A percentile compares a stretch with the other conserved stretches of the same genome.
These are phyloP conservation scores for Diuraphis noxia DNA, from an alignment of 1,140 invertebrate species.

Conservation along the genomic window DNA sequence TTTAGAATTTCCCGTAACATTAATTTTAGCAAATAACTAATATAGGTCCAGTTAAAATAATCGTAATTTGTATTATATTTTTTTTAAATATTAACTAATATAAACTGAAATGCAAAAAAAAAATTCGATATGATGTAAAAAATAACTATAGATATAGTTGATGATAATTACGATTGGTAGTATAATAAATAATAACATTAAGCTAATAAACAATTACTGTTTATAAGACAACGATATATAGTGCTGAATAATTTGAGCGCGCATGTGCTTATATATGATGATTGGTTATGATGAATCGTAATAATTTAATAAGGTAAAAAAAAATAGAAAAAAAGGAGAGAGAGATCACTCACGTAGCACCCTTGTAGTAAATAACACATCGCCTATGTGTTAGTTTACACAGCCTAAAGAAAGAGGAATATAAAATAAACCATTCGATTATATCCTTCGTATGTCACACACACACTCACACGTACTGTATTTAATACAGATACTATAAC, in stretches of 20 bases:
- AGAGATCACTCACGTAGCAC: background rate
- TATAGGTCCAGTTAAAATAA: background rate
- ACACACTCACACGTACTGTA: background rate
- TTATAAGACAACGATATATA: background rate
- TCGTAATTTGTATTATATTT: background rate
- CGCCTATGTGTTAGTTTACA: background rate
- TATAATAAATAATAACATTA: background rate
- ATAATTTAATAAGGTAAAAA: background rate
- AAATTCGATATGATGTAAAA: background rate
- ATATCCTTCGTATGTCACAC: too few species aligned
- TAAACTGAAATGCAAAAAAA: background rate
- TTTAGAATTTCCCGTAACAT: background rate
- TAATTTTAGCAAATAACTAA: background rate
- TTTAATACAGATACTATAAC: background rate
- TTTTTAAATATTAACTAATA: background rate
- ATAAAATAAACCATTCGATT: background rate
- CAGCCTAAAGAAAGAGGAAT: background rate
- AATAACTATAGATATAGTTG: too few species aligned
- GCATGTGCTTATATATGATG: fast-evolving
- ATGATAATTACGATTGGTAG: too few species aligned
- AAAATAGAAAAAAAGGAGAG: background rate
- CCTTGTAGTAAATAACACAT: background rate
- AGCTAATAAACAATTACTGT: background rate
- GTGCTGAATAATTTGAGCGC: background rate
- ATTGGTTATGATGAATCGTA: background rate